Percentiles rank a stretch among this genome's conserved stretches.
Conservation (phyloP, 2,797 vertebrate species). For the Oryzias sinensis region DNA sequence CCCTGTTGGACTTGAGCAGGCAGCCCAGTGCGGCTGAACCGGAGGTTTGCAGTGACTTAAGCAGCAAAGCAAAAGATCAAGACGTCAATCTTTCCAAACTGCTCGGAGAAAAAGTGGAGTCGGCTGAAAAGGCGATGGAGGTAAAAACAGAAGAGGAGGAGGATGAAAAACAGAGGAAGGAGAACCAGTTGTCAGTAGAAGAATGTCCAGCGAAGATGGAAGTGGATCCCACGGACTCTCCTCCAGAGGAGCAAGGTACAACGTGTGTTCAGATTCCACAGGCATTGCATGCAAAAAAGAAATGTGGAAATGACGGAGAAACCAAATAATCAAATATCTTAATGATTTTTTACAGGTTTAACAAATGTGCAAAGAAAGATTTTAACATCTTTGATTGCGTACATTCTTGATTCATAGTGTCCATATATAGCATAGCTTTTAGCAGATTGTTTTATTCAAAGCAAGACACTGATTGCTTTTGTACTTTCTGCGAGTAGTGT, state of each 20-base stretch:
- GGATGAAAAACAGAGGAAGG: conserved; percentile 36
- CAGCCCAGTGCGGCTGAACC: conserved; percentile 70
- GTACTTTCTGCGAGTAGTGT: no score
- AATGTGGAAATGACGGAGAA: no score
- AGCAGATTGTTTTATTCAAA: no score
- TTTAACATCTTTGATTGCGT: no score
- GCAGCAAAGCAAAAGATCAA: conserved; percentile 51
- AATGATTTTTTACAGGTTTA: no score
- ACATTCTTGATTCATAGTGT: no score
- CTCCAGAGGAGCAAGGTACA: conserved; percentile 72
- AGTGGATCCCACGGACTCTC: conserved; percentile 50
- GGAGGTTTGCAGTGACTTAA: conserved; percentile 24
- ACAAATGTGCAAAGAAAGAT: no score
- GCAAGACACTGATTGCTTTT: no score
- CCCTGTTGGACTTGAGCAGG: conserved; percentile 65
- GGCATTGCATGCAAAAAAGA: no score
- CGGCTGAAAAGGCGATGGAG: conserved; percentile 63
- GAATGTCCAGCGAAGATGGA: conserved; percentile 62
- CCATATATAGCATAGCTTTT: no score
- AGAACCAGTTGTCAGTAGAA: conserved; percentile 27
- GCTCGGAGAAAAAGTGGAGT: conserved; percentile 13
- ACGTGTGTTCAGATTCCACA: neutral
- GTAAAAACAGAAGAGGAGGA: conserved; percentile 51
- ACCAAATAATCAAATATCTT: no score
- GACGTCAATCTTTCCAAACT: conserved; percentile 56